Evolutionary conservation across 2,113 vertebrate species (phyloP), one percentile per base, ranked within the genome.

Genomic region (Tetrax tetrax): DNA sequence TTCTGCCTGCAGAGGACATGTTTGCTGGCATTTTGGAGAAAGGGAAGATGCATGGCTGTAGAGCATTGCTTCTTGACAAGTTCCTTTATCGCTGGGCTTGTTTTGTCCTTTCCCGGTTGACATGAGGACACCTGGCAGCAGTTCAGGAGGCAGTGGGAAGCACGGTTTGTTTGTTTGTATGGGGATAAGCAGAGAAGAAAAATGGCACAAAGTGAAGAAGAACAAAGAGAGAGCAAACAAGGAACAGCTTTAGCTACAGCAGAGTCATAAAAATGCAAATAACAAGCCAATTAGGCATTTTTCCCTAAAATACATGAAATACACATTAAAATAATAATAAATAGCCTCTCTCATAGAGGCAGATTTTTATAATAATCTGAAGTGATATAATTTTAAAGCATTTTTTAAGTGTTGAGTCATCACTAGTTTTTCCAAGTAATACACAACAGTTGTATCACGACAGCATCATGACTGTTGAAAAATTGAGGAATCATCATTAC

Each of bases 121-220:
- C 54, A 93, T 91, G 45, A 57, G 91, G 84, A 91, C 77, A 78
- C 43, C 45, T 91, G 95, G 94, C 78, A 38, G 35, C 6, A 6
- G 19, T 21, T 81, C 84, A 53, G 84, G 70, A 91, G 24, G 50
- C 83, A 80, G 89, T 17, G 7, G 89, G 89, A 76, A 85, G 77
- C 70, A 37, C 27, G 47, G 7, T 43, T 74, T 38, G 69, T 43
- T 74, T 38, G 69, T 53, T n/a, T 82, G n/a, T 60, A 10, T 86
- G 56, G 45, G 64, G 7, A 47, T 87, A 83, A 90, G 56, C 25
- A 74, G 68, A 50, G 51, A 78, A 75, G 56, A 95, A 81, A 68
- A 48, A 81, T 43, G 50, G 81, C 71, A 71, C 5, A 31, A 91
- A 68, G 27, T 56, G 78, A 83, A 64, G 56, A 89, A 78, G 66